Percentiles rank a stretch among this genome's conserved stretches.
Conservation (phyloP, 2,888 invertebrate genomes). For the Limnephilus auricula region DNA sequence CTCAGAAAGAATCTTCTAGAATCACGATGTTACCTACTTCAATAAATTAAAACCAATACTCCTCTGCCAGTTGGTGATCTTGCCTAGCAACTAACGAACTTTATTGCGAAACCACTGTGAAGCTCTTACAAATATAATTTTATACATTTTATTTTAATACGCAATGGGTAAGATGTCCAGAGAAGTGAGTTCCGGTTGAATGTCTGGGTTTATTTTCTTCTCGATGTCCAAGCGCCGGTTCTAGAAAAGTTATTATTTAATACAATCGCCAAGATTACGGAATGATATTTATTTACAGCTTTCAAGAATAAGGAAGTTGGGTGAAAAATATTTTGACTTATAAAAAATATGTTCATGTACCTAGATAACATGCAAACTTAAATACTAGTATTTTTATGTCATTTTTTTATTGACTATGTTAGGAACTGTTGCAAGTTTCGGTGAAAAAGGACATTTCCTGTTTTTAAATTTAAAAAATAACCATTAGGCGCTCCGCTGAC, state of each 20-base stretch:
- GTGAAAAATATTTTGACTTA: too few species aligned
- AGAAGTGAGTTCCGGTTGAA: not conserved
- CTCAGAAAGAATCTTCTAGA: not conserved
- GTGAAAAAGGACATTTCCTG: too few species aligned
- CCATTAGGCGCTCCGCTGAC: too few species aligned
- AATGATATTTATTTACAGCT: not conserved
- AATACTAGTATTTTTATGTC: too few species aligned
- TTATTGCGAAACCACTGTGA: slow-evolving; percentile 10
- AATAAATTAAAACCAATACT: not conserved
- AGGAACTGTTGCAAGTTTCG: too few species aligned
- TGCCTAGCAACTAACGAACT: slow-evolving; percentile 2
- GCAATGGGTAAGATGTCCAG: not conserved
- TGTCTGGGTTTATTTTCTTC: not conserved
- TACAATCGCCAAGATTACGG: not conserved
- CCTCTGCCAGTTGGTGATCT: too few species aligned
- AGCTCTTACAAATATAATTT: not conserved
- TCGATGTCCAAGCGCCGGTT: not conserved
- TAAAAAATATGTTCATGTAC: too few species aligned
- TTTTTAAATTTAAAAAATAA: too few species aligned
- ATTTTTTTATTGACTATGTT: too few species aligned
- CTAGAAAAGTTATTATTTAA: not conserved
- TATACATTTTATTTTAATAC: not conserved
- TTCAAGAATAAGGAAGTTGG: too few species aligned
- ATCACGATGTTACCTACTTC: not conserved
- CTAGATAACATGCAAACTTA: too few species aligned